These are phyloP conservation scores for Pygoscelis adeliae DNA, from an alignment of 2,113 vertebrate species.

Conservation along the genomic window DNA sequence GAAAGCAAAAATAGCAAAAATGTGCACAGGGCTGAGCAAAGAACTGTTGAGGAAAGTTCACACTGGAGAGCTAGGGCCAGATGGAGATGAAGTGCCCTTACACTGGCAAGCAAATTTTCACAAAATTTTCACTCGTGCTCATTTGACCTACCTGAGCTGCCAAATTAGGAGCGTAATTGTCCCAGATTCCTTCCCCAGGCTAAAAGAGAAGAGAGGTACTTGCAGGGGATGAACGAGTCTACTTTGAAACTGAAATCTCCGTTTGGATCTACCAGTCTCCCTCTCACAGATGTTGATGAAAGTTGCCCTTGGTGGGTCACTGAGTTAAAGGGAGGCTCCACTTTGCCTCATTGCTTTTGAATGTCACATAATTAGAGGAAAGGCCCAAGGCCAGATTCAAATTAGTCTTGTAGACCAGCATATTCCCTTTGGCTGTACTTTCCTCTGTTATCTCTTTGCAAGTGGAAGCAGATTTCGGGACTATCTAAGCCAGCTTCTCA, in stretches of 20 bases:
- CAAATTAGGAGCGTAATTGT: not conserved
- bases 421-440: conserved; percentile 53
- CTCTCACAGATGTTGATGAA: not conserved
- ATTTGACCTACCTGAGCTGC: not conserved
- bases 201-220: not conserved
- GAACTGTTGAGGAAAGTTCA: not conserved
- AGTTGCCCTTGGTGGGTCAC: not conserved
- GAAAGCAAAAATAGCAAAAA: not conserved
- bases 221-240: not conserved
- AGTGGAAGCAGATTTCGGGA: conserved; percentile 46
- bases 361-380: conserved; percentile 9
- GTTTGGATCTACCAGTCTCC: not conserved
- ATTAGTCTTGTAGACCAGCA: not conserved
- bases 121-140: not conserved
- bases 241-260: not conserved
- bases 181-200: not conserved
- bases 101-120: not conserved
- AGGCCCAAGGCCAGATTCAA: conserved; percentile 6
- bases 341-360: conserved; percentile 3
- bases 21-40: not conserved
- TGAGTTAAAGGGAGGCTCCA: not conserved
- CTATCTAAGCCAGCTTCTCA: conserved; percentile 39
- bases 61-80: not conserved
- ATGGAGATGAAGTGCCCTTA: not conserved
- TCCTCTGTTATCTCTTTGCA: conserved; percentile 34